Conservation (phyloP, 2,113 vertebrate species). For the Amphiprion percula region DNA sequence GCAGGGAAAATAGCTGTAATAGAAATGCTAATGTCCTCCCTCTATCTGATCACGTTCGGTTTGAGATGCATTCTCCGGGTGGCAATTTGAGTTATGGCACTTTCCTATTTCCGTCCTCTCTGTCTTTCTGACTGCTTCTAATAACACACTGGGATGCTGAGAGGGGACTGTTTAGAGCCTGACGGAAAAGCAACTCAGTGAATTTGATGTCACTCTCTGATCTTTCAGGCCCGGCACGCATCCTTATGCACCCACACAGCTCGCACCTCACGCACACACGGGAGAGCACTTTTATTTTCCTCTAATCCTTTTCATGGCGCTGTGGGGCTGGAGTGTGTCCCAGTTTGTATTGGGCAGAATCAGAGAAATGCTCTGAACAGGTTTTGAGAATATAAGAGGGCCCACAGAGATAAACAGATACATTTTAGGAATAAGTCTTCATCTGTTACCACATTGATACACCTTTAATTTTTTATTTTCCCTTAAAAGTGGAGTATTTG, state of each 20-base stretch:
- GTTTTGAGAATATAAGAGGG: slow-evolving; percentile 29
- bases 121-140: slow-evolving; percentile 57
- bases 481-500: not conserved
- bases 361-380: slow-evolving; percentile 41
- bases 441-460: too few species aligned
- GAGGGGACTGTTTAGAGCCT: slow-evolving; percentile 57
- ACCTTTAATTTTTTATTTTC: not conserved
- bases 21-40: slow-evolving; percentile 75
- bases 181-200: slow-evolving; percentile 55
- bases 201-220: slow-evolving; percentile 63
- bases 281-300: slow-evolving; percentile 28
- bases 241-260: not conserved
- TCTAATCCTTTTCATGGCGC: slow-evolving; percentile 45
- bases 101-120: slow-evolving; percentile 60
- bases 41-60: slow-evolving; percentile 65
- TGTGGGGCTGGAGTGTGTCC: slow-evolving; percentile 46
- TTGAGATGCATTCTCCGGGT: slow-evolving; percentile 61
- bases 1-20: slow-evolving; percentile 66
- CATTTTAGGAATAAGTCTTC: not conserved
- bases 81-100: slow-evolving; percentile 67
- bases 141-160: slow-evolving; percentile 59
- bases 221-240: slow-evolving; percentile 36
- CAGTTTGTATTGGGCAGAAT: slow-evolving; percentile 37
- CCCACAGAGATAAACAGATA: slow-evolving; percentile 51
- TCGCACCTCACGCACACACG: not conserved